Conservation (phyloP, 2,113 vertebrate species). For the Cyanoliseus patagonus region DNA sequence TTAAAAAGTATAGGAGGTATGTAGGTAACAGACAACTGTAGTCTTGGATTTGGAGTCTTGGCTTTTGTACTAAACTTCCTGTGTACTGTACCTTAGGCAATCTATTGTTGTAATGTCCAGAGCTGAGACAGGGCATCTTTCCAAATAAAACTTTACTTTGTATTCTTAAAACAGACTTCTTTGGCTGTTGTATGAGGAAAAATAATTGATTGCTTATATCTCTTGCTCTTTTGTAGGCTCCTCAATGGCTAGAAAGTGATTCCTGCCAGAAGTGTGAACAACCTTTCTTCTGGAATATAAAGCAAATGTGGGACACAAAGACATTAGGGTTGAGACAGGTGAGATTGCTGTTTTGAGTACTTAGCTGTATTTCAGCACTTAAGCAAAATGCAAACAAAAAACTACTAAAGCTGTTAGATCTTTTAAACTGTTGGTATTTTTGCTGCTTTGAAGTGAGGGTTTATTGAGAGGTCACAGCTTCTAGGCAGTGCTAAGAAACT, state of each 20-base stretch:
- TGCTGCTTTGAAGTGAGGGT: slow-evolving; percentile 2
- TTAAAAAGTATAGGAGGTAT: background rate
- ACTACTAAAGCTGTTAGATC: background rate
- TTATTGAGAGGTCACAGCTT: background rate
- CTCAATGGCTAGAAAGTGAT: slow-evolving; percentile 95
- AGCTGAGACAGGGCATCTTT: background rate
- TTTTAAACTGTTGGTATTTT: background rate
- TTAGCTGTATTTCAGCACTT: background rate
- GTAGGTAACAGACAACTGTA: background rate
- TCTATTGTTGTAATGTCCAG: background rate
- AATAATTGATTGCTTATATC: background rate
- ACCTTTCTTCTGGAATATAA: slow-evolving; percentile 99
- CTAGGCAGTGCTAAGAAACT: background rate
- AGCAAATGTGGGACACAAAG: slow-evolving; percentile 99
- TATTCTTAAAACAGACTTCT: background rate
- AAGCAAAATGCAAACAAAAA: background rate
- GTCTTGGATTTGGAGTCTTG: background rate
- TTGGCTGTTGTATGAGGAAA: background rate
- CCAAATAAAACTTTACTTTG: background rate
- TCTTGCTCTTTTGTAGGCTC: slow-evolving; percentile 79
- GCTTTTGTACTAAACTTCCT: background rate
- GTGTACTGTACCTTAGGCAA: background rate
- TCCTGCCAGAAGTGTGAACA: slow-evolving; percentile 98
- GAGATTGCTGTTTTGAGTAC: background rate
- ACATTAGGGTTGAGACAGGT: slow-evolving; percentile 94